A percentile compares a stretch with the other conserved stretches of the same genome.
Conservation (phyloP, 2,888 invertebrate species). For the Ormyrus labotus region DNA sequence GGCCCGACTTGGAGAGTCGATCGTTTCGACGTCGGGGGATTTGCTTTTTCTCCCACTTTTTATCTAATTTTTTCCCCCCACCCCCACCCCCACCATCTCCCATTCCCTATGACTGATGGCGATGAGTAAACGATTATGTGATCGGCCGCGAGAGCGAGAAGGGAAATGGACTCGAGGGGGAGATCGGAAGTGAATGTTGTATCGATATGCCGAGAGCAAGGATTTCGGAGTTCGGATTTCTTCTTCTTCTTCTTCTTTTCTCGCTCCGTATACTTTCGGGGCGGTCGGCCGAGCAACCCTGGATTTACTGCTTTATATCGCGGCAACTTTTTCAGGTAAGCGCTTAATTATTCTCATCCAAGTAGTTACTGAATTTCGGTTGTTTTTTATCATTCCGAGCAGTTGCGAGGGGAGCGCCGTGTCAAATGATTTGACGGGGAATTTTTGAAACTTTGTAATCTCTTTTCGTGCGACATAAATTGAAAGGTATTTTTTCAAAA, state of each 20-base stretch:
- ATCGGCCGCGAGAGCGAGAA: constrained; percentile 4
- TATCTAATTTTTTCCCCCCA: background rate
- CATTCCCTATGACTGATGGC: constrained; percentile 35
- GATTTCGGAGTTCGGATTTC: constrained; percentile 14
- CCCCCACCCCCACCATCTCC: background rate
- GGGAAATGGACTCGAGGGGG: background rate
- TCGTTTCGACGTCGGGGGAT: constrained; percentile 31
- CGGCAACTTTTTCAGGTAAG: background rate
- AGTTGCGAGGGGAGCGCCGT: background rate
- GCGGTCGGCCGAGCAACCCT: background rate
- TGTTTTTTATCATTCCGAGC: too few relatives aligned
- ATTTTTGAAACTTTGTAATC: background rate
- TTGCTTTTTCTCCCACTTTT: constrained; percentile 5
- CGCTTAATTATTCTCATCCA: too few relatives aligned
- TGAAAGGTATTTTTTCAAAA: too few relatives aligned
- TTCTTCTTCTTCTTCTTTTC: background rate
- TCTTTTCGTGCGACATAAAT: too few relatives aligned
- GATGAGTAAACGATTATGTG: constrained; percentile 49
- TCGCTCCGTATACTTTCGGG: background rate
- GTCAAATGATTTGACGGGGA: constrained; percentile 32
- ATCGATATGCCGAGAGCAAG: constrained; percentile 14
- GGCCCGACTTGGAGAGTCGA: constrained; percentile 29
- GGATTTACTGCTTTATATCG: constrained; percentile 8
- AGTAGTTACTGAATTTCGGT: too few relatives aligned
- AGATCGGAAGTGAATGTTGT: constrained; percentile 32